A percentile compares a stretch with the other conserved stretches of the same genome.
Evolutionary conservation across 2,888 invertebrate genomes (phyloP).

Genomic region (Electrophaes corylata): DNA sequence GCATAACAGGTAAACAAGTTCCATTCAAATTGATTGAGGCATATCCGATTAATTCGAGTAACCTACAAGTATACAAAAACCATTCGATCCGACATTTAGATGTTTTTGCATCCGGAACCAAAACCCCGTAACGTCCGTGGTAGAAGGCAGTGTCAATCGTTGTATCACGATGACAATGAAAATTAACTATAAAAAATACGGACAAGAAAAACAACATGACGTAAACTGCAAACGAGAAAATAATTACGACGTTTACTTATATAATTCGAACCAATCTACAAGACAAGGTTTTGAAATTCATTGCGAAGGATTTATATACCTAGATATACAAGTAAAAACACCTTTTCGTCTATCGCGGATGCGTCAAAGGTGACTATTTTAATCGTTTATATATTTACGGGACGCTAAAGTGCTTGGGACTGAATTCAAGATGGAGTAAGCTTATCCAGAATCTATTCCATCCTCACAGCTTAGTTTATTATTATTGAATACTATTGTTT

Average conservation of each 20-base stretch:
- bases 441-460: too few relatives aligned
- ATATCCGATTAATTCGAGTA: slow-evolving; percentile 37
- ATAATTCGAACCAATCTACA: slow-evolving; percentile 5
- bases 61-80: slow-evolving; percentile 31
- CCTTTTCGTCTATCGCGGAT: too few relatives aligned
- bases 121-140: slow-evolving; percentile 54
- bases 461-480: too few relatives aligned
- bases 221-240: slow-evolving; percentile 17
- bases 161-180: slow-evolving; percentile 43
- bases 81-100: slow-evolving; percentile 39
- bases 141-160: slow-evolving; percentile 45
- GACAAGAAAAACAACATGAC: slow-evolving; percentile 24
- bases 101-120: slow-evolving; percentile 52
- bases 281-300: slow-evolving; percentile 8
- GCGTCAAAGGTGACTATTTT: too few relatives aligned
- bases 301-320: background rate
- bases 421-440: too few relatives aligned
- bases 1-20: slow-evolving; percentile 29
- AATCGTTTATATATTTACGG: too few relatives aligned
- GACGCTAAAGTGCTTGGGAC: too few relatives aligned
- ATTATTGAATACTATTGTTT: too few relatives aligned
- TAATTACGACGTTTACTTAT: slow-evolving; percentile 19
- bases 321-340: background rate
- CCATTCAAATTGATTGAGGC: slow-evolving; percentile 28
- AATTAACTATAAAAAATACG: slow-evolving; percentile 32